Evolutionary conservation across 1,140 invertebrate genomes (phyloP).

Genomic region (Zaprionus ornatus): DNA sequence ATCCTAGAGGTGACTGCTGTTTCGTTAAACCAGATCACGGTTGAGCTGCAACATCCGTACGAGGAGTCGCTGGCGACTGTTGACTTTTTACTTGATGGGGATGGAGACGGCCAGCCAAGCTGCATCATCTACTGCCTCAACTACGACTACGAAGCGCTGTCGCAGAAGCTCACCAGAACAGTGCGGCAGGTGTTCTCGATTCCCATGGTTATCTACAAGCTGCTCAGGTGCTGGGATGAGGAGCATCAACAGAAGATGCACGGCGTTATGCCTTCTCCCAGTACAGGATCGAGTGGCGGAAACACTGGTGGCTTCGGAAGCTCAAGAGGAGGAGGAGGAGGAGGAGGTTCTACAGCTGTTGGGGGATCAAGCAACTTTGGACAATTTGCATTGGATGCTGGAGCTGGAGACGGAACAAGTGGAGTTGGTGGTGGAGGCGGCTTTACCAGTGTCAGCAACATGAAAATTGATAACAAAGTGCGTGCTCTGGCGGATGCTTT

Average conservation of each 20-base stretch:
- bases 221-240: conserved; percentile 88
- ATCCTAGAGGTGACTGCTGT: conserved; percentile 96
- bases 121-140: conserved; percentile 87
- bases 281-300: conserved; percentile 84
- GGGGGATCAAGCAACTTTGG: conserved; percentile 38
- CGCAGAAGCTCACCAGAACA: conserved; percentile 91
- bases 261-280: conserved; percentile 29
- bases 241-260: conserved; percentile 85
- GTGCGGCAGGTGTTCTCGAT: conserved; percentile 95
- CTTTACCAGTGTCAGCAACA: conserved; percentile 52
- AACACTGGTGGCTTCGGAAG: conserved; percentile 51
- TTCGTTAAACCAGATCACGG: conserved; percentile 94
- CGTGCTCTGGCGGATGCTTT: conserved; percentile 65
- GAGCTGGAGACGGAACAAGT: conserved; percentile 10
- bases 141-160: conserved; percentile 85
- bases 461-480: conserved; percentile 64
- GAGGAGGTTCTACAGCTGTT: neutral
- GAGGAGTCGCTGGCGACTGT: conserved; percentile 96
- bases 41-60: conserved; percentile 96
- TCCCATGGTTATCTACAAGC: conserved; percentile 91
- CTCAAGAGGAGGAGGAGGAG: conserved; percentile 15
- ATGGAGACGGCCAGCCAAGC: conserved; percentile 88
- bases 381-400: conserved; percentile 60
- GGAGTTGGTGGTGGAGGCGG: conserved; percentile 37
- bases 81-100: conserved; percentile 90